Evolutionary conservation across 1,140 invertebrate genomes (phyloP).

Genomic region (Vollenhovia emeryi): DNA sequence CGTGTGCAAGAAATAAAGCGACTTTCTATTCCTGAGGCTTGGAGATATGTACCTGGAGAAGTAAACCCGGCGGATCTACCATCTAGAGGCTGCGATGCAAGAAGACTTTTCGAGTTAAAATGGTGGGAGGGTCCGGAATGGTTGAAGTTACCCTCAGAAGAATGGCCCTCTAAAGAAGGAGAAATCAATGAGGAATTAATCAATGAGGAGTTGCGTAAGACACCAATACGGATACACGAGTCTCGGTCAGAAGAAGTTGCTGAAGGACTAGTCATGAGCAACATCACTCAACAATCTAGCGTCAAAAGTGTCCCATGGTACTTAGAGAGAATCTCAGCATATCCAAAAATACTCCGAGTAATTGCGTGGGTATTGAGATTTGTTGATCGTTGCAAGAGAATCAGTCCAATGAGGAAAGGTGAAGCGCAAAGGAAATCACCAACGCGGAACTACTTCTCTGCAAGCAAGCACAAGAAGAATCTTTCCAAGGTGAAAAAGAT

Average conservation of each 20-base stretch:
- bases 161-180: conserved; percentile 65
- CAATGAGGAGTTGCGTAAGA: conserved; percentile 47
- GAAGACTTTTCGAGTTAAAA: conserved; percentile 56
- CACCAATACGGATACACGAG: accelerated
- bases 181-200: conserved; percentile 53
- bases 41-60: conserved; percentile 65
- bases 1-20: conserved; percentile 43
- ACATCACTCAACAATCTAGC: neutral
- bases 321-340: neutral
- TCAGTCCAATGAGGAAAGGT: neutral
- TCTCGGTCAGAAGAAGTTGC: too few species aligned
- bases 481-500: neutral
- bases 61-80: conserved; percentile 27
- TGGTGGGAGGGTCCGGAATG: conserved; percentile 77
- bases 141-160: conserved; percentile 56
- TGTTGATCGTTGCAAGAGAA: neutral
- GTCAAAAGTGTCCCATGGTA: neutral
- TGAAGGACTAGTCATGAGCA: neutral
- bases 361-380: neutral
- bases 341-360: neutral
- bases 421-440: neutral
- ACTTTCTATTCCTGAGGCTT: neutral
- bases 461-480: neutral
- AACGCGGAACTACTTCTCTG: neutral
- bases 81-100: conserved; percentile 74